A percentile compares a stretch with the other conserved stretches of the same genome.
phyloP scores from a whole-genome alignment of 2,797 vertebrate species.

The Poecile montanus region DNA sequence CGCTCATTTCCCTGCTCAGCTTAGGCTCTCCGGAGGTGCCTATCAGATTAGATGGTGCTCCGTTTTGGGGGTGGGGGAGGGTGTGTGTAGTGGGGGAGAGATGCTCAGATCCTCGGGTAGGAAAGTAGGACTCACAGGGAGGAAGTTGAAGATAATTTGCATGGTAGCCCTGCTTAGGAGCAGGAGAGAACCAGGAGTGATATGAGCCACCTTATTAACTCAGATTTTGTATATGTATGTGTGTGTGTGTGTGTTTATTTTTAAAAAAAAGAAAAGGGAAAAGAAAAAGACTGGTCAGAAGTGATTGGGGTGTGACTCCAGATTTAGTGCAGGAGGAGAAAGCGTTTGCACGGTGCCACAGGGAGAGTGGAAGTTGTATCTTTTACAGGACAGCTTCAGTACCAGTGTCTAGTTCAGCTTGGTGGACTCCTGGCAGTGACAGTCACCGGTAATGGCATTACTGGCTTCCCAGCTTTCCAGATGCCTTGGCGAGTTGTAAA shows the following conservation, averaged over 20 bases:
- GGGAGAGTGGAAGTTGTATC: slow-evolving; percentile 46
- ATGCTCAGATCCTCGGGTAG: slow-evolving; percentile 50
- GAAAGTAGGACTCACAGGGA: slow-evolving; percentile 63
- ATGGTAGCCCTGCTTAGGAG: neutral
- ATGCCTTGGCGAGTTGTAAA: slow-evolving; percentile 75
- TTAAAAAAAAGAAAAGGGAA: too few relatives aligned
- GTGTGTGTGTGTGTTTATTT: neutral
- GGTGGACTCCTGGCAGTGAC: slow-evolving; percentile 43
- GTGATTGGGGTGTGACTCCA: neutral
- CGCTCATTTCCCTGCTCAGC: slow-evolving; percentile 56
- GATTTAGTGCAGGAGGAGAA: neutral
- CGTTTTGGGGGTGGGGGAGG: neutral
- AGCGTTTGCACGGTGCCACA: rapidly evolving
- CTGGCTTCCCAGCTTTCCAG: slow-evolving; percentile 68
- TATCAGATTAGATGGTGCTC: slow-evolving; percentile 61
- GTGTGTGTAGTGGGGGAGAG: slow-evolving; percentile 54
- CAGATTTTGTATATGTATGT: neutral
- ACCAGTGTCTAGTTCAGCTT: slow-evolving; percentile 37
- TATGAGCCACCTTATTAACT: neutral
- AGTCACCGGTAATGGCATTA: slow-evolving; percentile 68
- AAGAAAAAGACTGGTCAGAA: neutral
- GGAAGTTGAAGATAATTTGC: slow-evolving; percentile 75
- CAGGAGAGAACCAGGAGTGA: neutral
- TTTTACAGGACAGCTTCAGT: slow-evolving; percentile 47
- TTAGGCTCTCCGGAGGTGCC: slow-evolving; percentile 64